Evolutionary conservation across 2,113 vertebrate species (phyloP).

Genomic region (Laticauda colubrina): DNA sequence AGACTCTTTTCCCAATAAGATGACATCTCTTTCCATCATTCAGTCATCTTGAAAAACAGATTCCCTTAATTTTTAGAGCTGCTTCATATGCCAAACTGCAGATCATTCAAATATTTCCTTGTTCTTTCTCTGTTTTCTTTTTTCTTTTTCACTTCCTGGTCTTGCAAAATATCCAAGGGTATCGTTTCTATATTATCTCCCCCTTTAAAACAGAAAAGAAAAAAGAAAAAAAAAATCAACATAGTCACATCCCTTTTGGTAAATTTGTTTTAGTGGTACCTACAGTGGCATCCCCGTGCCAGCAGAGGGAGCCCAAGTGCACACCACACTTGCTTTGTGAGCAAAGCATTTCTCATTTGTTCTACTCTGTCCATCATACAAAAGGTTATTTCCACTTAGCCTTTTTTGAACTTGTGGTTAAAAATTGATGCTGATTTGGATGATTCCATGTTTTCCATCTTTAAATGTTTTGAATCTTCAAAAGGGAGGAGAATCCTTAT

Average conservation of each 20-base stretch:
- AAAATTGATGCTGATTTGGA: neutral
- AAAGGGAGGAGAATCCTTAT: neutral
- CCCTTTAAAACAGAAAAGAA: neutral
- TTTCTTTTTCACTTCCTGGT: neutral
- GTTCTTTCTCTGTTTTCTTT: neutral
- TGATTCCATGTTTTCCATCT: neutral
- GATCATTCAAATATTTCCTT: neutral
- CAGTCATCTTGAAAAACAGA: neutral
- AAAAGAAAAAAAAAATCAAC: neutral
- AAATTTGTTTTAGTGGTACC: neutral
- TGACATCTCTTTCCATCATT: neutral
- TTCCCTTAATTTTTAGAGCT: neutral
- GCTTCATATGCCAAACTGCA: neutral
- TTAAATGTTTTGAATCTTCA: neutral
- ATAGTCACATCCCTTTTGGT: neutral
- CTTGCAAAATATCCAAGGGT: neutral
- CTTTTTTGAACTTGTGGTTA: neutral
- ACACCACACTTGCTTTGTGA: neutral
- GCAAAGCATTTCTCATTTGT: neutral
- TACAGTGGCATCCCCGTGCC: neutral
- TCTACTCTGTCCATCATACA: neutral
- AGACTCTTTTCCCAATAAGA: neutral
- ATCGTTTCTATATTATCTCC: neutral
- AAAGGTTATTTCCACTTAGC: neutral
- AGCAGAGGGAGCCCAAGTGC: constrained; percentile 2